These are phyloP conservation scores for Marasmarcha lunaedactyla DNA, from an alignment of 2,888 invertebrate species.

Conservation along the genomic window DNA sequence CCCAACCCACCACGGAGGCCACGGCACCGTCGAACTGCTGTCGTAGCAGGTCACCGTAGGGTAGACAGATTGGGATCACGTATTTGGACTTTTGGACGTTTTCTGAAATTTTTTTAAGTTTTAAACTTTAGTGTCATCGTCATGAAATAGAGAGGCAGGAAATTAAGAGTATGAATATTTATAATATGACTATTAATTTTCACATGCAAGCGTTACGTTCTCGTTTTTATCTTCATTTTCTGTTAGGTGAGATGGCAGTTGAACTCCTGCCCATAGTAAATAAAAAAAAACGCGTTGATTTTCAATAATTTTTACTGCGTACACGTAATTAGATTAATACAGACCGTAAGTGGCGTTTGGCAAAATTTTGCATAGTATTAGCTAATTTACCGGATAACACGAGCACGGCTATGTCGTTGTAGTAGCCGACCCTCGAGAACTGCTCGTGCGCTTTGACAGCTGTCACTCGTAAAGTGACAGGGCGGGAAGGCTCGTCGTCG, in stretches of 20 bases:
- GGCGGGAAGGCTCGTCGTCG: conserved; percentile 87
- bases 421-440: conserved; percentile 92
- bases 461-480: conserved; percentile 81
- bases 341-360: too few relatives aligned
- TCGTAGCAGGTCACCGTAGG: conserved; percentile 66
- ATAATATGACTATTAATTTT: too few relatives aligned
- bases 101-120: conserved; percentile 47
- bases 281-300: too few relatives aligned
- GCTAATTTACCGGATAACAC: conserved; percentile 69
- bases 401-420: conserved; percentile 93
- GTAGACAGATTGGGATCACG: conserved; percentile 89
- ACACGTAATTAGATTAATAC: too few relatives aligned
- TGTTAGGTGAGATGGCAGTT: neutral
- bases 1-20: conserved; percentile 94
- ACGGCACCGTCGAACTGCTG: conserved; percentile 78
- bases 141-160: too few relatives aligned
- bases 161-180: too few relatives aligned
- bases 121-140: too few relatives aligned
- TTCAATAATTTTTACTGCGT: too few relatives aligned
- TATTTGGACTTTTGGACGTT: conserved; percentile 86
- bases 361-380: too few relatives aligned
- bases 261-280: too few relatives aligned
- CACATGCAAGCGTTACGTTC: neutral
- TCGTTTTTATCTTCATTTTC: too few relatives aligned
- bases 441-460: conserved; percentile 86